Evolutionary conservation across 92 coral and sea anemone species (phyloP).

Genomic region (Pocillopora grandis): DNA sequence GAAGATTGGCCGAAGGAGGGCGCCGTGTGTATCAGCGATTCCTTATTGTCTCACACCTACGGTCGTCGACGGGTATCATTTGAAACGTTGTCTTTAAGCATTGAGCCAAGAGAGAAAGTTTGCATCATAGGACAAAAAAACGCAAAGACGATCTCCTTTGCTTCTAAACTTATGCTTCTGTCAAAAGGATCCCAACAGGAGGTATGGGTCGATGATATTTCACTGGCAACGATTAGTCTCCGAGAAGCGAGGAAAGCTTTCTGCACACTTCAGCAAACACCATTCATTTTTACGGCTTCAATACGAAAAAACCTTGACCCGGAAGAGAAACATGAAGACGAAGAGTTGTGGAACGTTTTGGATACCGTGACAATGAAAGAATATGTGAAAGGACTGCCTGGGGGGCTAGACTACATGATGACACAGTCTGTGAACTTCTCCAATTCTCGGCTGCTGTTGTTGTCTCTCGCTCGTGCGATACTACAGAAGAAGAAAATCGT

Average conservation of each 20-base stretch:
- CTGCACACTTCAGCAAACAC: conserved; percentile 41
- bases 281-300: conserved; percentile 49
- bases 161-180: conserved; percentile 33
- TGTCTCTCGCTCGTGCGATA: conserved; percentile 44
- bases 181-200: conserved; percentile 18
- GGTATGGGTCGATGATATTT: conserved; percentile 35
- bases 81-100: conserved; percentile 24
- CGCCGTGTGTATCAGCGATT: conserved; percentile 9
- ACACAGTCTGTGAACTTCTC: conserved; percentile 25
- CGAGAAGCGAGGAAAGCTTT: conserved; percentile 42
- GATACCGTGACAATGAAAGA: conserved; percentile 47
- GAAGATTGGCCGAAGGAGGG: conserved; percentile 53
- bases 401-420: conserved; percentile 39
- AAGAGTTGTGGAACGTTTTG: conserved; percentile 50
- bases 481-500: conserved; percentile 42
- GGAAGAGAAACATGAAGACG: conserved; percentile 42
- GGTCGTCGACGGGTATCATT: conserved; percentile 8
- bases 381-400: conserved; percentile 34
- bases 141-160: conserved; percentile 34
- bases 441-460: conserved; percentile 29
- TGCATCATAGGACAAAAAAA: conserved; percentile 34
- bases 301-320: conserved; percentile 59
- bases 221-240: conserved; percentile 32
- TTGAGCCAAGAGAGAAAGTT: conserved; percentile 43
- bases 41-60: background rate